phyloP scores from a whole-genome alignment of 2,888 invertebrate species.

The Kryphioiulus occultus region DNA sequence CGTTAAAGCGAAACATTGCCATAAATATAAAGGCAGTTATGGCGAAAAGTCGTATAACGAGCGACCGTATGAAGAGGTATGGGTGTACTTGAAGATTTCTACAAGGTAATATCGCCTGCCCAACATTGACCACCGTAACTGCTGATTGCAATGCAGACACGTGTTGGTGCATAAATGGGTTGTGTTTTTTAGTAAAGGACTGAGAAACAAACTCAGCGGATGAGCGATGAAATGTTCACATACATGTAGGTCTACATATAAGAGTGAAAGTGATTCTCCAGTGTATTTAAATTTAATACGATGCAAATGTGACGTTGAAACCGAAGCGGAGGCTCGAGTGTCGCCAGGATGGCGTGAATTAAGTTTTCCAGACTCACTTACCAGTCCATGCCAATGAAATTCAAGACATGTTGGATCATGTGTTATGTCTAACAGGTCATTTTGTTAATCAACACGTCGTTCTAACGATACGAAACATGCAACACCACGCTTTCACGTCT shows the following conservation, averaged over 20 bases:
- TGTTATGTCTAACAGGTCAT: constrained; percentile 20
- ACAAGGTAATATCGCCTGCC: too few species aligned
- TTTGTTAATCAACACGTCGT: constrained; percentile 18
- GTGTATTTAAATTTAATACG: background rate
- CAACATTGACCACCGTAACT: too few species aligned
- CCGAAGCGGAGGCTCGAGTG: background rate
- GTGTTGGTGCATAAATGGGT: background rate
- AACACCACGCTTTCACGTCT: background rate
- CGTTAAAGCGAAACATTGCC: too few species aligned
- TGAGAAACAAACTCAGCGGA: background rate
- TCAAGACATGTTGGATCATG: background rate
- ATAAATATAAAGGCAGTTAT: too few species aligned
- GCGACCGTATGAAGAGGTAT: too few species aligned
- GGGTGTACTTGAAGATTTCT: too few species aligned
- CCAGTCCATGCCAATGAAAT: background rate
- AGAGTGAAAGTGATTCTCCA: background rate
- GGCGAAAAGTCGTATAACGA: too few species aligned
- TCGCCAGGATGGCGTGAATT: background rate
- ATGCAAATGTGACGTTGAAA: background rate
- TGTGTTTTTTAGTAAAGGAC: background rate
- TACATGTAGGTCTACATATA: background rate
- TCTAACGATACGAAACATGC: background rate
- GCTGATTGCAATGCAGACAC: background rate
- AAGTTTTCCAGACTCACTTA: background rate
- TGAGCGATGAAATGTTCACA: background rate